Evolutionary conservation across 2,113 vertebrate species (phyloP).

Genomic region (Leptobrachium leishanense): DNA sequence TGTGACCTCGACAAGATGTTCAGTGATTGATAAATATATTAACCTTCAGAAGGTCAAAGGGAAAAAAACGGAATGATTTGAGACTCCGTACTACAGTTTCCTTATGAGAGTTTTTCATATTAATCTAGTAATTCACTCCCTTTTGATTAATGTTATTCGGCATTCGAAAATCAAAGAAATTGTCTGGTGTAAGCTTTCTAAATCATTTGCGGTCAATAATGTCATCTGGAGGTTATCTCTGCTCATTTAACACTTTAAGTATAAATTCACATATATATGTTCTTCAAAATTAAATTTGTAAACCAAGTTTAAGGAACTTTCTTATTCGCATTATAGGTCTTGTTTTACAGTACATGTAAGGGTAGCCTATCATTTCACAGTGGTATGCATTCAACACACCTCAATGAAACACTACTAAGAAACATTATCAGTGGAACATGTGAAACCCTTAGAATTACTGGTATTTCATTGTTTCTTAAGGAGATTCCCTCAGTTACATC

Average conservation of each 20-base stretch:
- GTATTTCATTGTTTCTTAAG: too few relatives aligned
- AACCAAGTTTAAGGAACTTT: too few relatives aligned
- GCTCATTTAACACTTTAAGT: background rate
- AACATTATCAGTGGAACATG: too few relatives aligned
- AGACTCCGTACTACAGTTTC: conserved; percentile 23
- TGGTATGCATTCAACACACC: too few relatives aligned
- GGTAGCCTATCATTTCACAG: too few relatives aligned
- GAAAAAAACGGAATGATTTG: conserved; percentile 38
- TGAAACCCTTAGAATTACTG: too few relatives aligned
- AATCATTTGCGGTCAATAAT: conserved; percentile 40
- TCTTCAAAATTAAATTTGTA: background rate
- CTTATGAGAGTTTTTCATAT: conserved; percentile 33
- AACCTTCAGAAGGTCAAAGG: conserved; percentile 31
- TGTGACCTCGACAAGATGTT: conserved; percentile 31
- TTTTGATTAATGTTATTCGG: conserved; percentile 47
- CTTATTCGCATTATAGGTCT: too few relatives aligned
- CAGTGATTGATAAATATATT: conserved; percentile 36
- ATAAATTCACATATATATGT: background rate
- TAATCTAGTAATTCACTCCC: conserved; percentile 43
- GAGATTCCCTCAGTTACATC: too few relatives aligned
- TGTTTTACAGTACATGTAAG: too few relatives aligned
- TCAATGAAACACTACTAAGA: too few relatives aligned
- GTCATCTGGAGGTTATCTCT: conserved; percentile 29
- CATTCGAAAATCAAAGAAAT: conserved; percentile 29
- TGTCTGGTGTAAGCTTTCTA: conserved; percentile 8